Base-by-base conservation (phyloP, 2,888 invertebrate genomes). In the Rhabditoides inermis region DNA sequence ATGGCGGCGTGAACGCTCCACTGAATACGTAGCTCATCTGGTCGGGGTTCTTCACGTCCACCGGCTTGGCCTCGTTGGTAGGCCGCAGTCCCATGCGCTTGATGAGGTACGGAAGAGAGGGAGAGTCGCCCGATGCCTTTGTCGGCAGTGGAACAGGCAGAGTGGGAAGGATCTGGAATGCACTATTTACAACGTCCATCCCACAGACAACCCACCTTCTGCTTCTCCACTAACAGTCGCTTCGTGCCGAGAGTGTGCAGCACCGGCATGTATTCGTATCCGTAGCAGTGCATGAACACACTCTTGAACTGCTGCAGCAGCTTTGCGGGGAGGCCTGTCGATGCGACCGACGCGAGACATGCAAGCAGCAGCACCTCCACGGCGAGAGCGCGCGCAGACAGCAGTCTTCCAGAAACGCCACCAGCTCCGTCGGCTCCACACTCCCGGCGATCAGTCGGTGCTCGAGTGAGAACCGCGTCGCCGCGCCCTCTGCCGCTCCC, bases 11-110 rank as follows among this genome's bases (percentile, higher is more conserved):
- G 71, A 90, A 95, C 1, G 86, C 84, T 23, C 90, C 90, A 68
- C 88, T 88, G 76, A 88, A 95, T 1, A 92, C 90, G 76, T 90
- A 95, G 72, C 90, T 88, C 53, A 89, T 85, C 72, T 89, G 88
- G n/a, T 83, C 83, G 22, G 85, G 85, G 47, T 82, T 82, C 68
- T 84, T 83, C 53, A 85, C 79, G 73, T 85, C 83, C 25, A 83
- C 77, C 30, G 51, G n/a, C n/a, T n/a, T n/a, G n/a, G n/a, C n/a
- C n/a, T n/a, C n/a, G n/a, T n/a, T n/a, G n/a, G n/a, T n/a, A n/a
- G n/a, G n/a, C n/a, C n/a, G n/a, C n/a, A n/a, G n/a, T n/a, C n/a
- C n/a, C n/a, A n/a, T n/a, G n/a, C n/a, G n/a, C n/a, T n/a, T n/a
- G n/a, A n/a, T n/a, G n/a, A n/a, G n/a, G n/a, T n/a, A n/a, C n/a